phyloP scores from a whole-genome alignment of 2,113 vertebrate species.

The Rhabdornis inornatus region DNA sequence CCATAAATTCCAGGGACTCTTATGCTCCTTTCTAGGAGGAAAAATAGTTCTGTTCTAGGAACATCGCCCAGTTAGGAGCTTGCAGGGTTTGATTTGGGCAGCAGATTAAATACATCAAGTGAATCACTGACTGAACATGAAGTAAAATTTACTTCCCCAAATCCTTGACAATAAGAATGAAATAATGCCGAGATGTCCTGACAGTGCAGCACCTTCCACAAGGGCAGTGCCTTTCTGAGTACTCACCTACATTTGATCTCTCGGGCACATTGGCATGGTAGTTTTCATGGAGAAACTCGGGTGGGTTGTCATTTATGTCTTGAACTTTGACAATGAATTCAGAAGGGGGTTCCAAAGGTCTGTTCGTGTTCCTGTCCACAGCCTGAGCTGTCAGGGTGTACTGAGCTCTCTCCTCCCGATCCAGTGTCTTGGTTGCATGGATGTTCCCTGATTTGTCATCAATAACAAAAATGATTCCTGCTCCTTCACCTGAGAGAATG shows the following conservation, averaged over 20 bases:
- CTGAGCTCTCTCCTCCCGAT: slow-evolving; percentile 95
- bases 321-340: slow-evolving; percentile 99
- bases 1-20: background rate
- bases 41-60: background rate
- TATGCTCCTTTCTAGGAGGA: background rate
- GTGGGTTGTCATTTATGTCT: slow-evolving; percentile 98
- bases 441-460: slow-evolving; percentile 99
- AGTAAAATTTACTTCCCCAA: background rate
- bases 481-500: slow-evolving; percentile 97
- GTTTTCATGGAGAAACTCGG: slow-evolving; percentile 92
- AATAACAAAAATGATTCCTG: slow-evolving; percentile 97
- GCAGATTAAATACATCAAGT: background rate
- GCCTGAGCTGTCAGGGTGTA: slow-evolving; percentile 96
- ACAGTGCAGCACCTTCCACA: background rate
- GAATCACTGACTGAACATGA: background rate
- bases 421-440: slow-evolving; percentile 96
- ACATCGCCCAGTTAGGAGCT: background rate
- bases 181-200: background rate
- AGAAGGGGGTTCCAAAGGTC: slow-evolving; percentile 92
- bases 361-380: slow-evolving; percentile 90
- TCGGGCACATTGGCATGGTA: slow-evolving; percentile 95
- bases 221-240: background rate
- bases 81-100: background rate
- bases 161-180: background rate
- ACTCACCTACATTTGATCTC: slow-evolving; percentile 98